Percentiles rank a stretch among this genome's conserved stretches.
Conservation (phyloP, 2,797 vertebrate genomes). For the Amphiprion clarkii region DNA sequence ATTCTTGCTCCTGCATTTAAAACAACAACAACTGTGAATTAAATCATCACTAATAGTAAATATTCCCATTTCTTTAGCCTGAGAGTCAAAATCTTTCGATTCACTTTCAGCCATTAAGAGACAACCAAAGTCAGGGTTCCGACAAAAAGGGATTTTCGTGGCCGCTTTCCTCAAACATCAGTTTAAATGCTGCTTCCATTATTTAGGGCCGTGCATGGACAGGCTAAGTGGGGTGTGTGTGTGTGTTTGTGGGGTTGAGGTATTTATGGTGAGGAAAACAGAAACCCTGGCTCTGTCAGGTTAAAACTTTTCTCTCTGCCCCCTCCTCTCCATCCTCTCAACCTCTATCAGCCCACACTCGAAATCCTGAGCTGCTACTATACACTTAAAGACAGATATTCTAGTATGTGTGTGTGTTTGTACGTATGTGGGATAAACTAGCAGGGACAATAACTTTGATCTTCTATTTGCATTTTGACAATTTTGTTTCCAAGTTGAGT, state of each 20-base stretch:
- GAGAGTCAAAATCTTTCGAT: neutral
- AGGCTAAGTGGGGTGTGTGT: neutral
- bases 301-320: constrained; percentile 10
- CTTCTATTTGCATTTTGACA: neutral
- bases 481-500: neutral
- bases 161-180: constrained; percentile 43
- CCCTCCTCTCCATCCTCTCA: neutral
- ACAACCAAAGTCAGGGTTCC: constrained; percentile 8
- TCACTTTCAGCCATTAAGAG: constrained; percentile 15
- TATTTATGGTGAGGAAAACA: constrained; percentile 39
- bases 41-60: constrained; percentile 1
- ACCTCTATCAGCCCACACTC: constrained; percentile 2
- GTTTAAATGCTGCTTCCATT: constrained; percentile 54
- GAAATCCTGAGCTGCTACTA: neutral
- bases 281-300: neutral
- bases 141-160: constrained; percentile 30
- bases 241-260: constrained; percentile 1
- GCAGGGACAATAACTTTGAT: neutral
- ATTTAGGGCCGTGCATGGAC: constrained; percentile 32
- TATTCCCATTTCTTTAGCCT: neutral
- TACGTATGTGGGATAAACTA: neutral
- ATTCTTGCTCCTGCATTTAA: neutral
- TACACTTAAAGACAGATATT: neutral
- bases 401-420: neutral
- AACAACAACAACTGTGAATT: neutral